Evolutionary conservation across 2,888 invertebrate genomes (phyloP).

Genomic region (Dolomedes plantarius): DNA sequence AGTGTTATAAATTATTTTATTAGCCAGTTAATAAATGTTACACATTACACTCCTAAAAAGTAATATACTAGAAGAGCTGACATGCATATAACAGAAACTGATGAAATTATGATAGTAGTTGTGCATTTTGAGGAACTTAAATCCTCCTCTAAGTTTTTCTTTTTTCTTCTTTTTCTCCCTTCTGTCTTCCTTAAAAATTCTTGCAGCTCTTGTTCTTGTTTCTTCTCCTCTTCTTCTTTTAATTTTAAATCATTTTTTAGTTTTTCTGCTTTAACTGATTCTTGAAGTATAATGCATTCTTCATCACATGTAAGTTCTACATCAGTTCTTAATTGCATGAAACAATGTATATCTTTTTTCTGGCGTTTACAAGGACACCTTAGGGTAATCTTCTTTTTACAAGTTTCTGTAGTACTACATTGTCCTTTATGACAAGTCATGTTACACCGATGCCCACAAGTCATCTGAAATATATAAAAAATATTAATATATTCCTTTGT

Average conservation of each 20-base stretch:
- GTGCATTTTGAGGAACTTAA: background rate
- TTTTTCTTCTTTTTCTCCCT: slow-evolving; percentile 72
- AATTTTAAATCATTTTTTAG: slow-evolving; percentile 74
- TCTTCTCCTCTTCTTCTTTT: slow-evolving; percentile 75
- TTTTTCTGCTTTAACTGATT: slow-evolving; percentile 77
- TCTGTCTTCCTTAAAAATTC: slow-evolving; percentile 76
- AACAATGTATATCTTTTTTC: slow-evolving; percentile 84
- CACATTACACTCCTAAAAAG: background rate
- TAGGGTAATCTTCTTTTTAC: slow-evolving; percentile 87
- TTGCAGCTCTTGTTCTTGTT: slow-evolving; percentile 76
- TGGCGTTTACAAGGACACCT: slow-evolving; percentile 87
- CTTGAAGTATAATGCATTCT: slow-evolving; percentile 81
- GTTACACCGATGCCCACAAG: slow-evolving; percentile 90
- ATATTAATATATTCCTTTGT: too few relatives aligned
- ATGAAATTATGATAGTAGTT: background rate
- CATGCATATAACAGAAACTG: slow-evolving; percentile 9
- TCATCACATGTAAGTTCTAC: slow-evolving; percentile 81
- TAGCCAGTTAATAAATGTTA: too few relatives aligned
- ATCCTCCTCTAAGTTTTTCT: background rate
- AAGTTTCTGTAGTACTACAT: slow-evolving; percentile 83
- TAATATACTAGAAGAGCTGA: background rate
- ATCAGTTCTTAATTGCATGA: slow-evolving; percentile 55
- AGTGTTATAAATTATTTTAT: too few relatives aligned
- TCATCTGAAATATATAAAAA: slow-evolving; percentile 72
- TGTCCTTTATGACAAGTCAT: slow-evolving; percentile 90